phyloP scores from a whole-genome alignment of 35 echinoderm and acorn worm genomes.

The Eucidaris tribuloides region DNA sequence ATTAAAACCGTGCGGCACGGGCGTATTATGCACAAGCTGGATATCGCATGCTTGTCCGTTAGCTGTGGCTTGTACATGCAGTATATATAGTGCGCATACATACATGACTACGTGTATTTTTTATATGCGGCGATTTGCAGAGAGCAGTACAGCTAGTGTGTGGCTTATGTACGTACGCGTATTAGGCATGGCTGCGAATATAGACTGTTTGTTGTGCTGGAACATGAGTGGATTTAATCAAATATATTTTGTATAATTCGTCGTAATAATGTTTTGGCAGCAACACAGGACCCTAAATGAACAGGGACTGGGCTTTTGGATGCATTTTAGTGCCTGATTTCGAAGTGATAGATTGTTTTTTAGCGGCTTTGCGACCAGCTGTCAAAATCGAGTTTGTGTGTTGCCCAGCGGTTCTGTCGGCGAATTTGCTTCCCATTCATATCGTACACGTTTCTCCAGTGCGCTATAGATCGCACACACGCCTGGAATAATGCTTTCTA shows the following conservation, averaged over 20 bases:
- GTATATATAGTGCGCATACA: too few relatives aligned
- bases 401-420: not conserved
- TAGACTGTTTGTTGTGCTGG: not conserved
- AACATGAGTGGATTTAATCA: slow-evolving; percentile 12
- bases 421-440: not conserved
- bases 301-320: slow-evolving; percentile 7
- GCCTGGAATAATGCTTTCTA: slow-evolving; percentile 3
- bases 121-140: too few relatives aligned
- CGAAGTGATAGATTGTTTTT: not conserved
- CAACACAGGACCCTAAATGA: not conserved
- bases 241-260: not conserved
- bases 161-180: not conserved
- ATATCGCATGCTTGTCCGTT: too few relatives aligned
- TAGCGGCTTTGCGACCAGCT: slow-evolving; percentile 17
- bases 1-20: too few relatives aligned
- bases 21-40: too few relatives aligned
- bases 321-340: slow-evolving; percentile 18
- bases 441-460: not conserved
- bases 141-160: too few relatives aligned
- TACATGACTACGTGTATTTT: too few relatives aligned
- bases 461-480: not conserved
- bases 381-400: slow-evolving; percentile 10
- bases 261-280: slow-evolving; percentile 8
- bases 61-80: too few relatives aligned
- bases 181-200: slow-evolving; percentile 10